Conservation (phyloP, 2,888 invertebrate species). For the Acheta domesticus region DNA sequence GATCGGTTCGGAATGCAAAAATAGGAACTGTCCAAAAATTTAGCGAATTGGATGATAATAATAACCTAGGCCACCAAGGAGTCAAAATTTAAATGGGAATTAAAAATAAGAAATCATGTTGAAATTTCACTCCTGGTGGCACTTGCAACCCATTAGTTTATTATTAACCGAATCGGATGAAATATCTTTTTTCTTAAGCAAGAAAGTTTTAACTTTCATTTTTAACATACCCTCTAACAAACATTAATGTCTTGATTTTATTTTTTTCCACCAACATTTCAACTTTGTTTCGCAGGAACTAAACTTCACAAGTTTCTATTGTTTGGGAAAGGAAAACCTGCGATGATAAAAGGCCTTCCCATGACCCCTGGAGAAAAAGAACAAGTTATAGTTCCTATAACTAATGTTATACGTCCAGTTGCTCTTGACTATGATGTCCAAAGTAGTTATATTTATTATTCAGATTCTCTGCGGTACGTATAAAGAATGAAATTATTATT, state of each 20-base stretch:
- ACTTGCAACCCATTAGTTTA: too few species aligned
- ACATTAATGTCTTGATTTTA: background rate
- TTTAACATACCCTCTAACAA: too few species aligned
- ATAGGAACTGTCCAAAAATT: too few species aligned
- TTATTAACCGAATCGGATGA: too few species aligned
- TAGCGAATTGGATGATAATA: too few species aligned
- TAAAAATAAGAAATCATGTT: too few species aligned
- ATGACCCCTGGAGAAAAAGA: slow-evolving; percentile 45
- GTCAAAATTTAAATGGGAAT: too few species aligned
- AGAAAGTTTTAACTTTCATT: too few species aligned
- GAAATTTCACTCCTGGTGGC: too few species aligned
- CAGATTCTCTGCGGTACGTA: slow-evolving; percentile 51
- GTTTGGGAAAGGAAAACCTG: slow-evolving; percentile 63
- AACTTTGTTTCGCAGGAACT: slow-evolving; percentile 47
- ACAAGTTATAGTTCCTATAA: slow-evolving; percentile 68
- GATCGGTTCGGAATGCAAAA: too few species aligned
- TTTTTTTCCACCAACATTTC: background rate
- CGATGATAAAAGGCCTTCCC: slow-evolving; percentile 66
- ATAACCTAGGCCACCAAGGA: too few species aligned
- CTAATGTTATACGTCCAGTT: slow-evolving; percentile 61
- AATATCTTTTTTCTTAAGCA: too few species aligned
- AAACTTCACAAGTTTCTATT: slow-evolving; percentile 63
- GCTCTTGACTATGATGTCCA: slow-evolving; percentile 66
- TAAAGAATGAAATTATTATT: background rate
- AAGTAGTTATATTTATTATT: slow-evolving; percentile 61